A percentile compares a stretch with the other conserved stretches of the same genome.
Conservation (phyloP, 2,797 vertebrate genomes). For the Sebastes umbrosus region DNA sequence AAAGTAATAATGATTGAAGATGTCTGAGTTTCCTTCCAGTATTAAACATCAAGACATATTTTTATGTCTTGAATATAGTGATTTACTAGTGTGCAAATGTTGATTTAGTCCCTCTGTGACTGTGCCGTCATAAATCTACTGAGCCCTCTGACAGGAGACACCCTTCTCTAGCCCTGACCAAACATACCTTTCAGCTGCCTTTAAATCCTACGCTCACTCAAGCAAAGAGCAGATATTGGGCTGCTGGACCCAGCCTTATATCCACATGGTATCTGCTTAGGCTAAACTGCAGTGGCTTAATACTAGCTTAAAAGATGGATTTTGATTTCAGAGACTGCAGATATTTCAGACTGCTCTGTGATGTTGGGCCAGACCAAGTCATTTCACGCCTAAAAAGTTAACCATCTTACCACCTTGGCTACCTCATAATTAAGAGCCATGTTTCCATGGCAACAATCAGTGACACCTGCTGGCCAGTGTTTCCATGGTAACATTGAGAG, state of each 20-base stretch:
- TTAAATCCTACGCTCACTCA: neutral
- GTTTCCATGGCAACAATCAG: neutral
- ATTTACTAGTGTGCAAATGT: neutral
- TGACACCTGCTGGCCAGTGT: neutral
- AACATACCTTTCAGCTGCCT: no score
- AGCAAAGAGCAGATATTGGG: neutral
- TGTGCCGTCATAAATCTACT: neutral
- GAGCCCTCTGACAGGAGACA: no score
- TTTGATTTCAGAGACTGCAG: neutral
- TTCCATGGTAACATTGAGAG: neutral
- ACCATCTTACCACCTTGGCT: neutral
- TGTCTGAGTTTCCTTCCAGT: neutral
- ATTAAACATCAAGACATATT: neutral
- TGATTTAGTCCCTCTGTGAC: neutral
- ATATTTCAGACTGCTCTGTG: neutral
- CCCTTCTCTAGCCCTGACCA: no score
- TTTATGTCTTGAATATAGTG: neutral
- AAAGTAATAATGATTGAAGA: neutral
- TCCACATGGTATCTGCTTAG: neutral
- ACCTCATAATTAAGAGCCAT: neutral
- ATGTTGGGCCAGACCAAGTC: neutral
- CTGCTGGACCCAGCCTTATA: neutral
- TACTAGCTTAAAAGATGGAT: neutral
- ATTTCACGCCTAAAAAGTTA: neutral
- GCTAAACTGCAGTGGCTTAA: neutral